phyloP scores from a whole-genome alignment of 2,797 vertebrate genomes.

The Sebastes umbrosus region DNA sequence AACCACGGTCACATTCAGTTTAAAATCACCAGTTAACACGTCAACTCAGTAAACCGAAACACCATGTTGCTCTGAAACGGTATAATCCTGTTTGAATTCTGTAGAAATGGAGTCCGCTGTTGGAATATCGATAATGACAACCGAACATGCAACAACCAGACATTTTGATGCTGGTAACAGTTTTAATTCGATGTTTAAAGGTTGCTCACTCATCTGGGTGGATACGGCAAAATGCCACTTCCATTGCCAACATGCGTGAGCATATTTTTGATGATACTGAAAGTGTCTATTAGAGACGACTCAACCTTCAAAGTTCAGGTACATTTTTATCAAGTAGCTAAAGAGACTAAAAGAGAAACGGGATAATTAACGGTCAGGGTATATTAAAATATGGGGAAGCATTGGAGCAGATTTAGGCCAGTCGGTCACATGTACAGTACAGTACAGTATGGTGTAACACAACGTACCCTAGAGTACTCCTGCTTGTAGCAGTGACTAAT shows the following conservation, averaged over 20 bases:
- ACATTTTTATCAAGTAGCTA: background rate
- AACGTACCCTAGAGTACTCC: conserved; percentile 36
- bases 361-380: background rate
- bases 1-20: background rate
- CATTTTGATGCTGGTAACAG: background rate
- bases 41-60: fast-evolving
- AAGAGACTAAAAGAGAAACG: background rate
- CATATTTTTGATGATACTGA: background rate
- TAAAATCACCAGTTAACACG: background rate
- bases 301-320: background rate
- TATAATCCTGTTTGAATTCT: background rate
- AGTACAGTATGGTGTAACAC: conserved; percentile 11
- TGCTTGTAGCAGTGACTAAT: conserved; percentile 64
- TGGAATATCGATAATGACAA: background rate
- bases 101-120: background rate
- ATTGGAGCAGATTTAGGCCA: conserved; percentile 50
- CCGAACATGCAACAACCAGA: background rate
- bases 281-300: background rate
- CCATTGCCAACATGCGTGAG: background rate
- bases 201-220: background rate
- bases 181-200: background rate
- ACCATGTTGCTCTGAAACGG: background rate
- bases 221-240: too few species aligned
- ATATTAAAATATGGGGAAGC: conserved; percentile 14
- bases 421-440: conserved; percentile 52